Base-by-base conservation (phyloP, 2,113 vertebrate species). In the Galbula dea region DNA sequence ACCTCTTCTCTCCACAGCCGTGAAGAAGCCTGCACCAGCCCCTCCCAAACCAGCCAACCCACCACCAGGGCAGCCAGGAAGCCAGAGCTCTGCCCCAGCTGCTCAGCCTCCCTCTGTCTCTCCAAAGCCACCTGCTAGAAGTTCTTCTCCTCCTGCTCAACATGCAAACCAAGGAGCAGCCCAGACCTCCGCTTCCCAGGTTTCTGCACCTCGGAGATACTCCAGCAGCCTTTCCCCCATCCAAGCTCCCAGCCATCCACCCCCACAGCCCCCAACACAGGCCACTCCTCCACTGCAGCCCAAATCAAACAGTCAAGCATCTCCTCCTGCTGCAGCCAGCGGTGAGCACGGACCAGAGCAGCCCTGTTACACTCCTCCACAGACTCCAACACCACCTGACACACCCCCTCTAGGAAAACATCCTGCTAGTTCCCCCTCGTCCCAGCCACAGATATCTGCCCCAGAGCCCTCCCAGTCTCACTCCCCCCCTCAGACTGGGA, bases 21-120 rank as follows among this genome's bases (percentile, higher is more conserved):
- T 98, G 85, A 99, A 99, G 83, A 99, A 99, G 90, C 99, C 99
- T 6, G 99, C 99, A 0, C 99, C 99, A 3, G 98, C 99, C 12
- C 99, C 99, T 51, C 99, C 99, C 7, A 99, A 99, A 83, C 99
- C 99, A 17, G 96, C 97, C 65, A 99, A 98, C 97, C 98, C 98
- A 5, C 98, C 98, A 0, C 98, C 98, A 2, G 97, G 98, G 54
- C 99, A 99, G 91, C 98, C 98, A 1, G 97, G 95, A 57, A 97
- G 91, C 90, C 98, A 98, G 41, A 92, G 95, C 14, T 66, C 97
- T 88, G 49, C 97, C 24, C 94, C 96, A 32, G 88, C 98, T 59
- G 86, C 97, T 18, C 97, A 98, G n/a, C 96, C 97, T 15, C 97
- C 98, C 34, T 98, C 98, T 61, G 92, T 98, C 46, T 97, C 98